Evolutionary conservation across 2,797 vertebrate species (phyloP).

Genomic region (Myotis vivesi): DNA sequence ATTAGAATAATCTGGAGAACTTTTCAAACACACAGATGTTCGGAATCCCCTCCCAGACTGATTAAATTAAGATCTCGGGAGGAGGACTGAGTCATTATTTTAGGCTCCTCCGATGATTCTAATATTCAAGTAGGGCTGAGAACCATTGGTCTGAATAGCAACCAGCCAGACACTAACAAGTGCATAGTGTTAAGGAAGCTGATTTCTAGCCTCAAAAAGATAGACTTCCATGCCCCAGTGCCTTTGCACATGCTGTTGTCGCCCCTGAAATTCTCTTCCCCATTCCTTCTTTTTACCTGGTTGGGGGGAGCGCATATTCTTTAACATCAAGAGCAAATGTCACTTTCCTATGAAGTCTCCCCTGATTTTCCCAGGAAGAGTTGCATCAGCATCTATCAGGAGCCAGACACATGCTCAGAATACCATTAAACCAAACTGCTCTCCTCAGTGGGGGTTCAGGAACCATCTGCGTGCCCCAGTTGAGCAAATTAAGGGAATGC

Average conservation of each 20-base stretch:
- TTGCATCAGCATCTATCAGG: background rate
- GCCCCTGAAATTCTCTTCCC: background rate
- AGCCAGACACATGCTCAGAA: conserved; percentile 29
- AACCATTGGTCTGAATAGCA: background rate
- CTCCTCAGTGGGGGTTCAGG: background rate
- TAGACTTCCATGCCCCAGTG: background rate
- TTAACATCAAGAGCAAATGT: background rate
- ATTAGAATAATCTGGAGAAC: background rate
- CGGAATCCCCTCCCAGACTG: background rate
- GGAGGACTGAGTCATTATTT: conserved; percentile 27
- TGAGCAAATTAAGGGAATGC: conserved; percentile 77
- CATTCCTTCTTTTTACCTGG: background rate
- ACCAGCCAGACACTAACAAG: background rate
- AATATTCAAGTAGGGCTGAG: background rate
- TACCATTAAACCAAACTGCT: conserved; percentile 3
- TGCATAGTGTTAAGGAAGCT: background rate
- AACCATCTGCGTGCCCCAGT: conserved; percentile 63
- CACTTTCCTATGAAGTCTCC: background rate
- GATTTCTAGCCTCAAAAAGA: background rate
- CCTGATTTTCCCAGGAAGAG: background rate
- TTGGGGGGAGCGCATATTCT: background rate
- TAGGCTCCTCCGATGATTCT: conserved; percentile 72
- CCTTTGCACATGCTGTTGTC: background rate
- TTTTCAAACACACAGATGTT: background rate
- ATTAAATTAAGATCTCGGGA: background rate